phyloP scores from a whole-genome alignment of 2,113 vertebrate genomes.

The Galeopterus variegatus region DNA sequence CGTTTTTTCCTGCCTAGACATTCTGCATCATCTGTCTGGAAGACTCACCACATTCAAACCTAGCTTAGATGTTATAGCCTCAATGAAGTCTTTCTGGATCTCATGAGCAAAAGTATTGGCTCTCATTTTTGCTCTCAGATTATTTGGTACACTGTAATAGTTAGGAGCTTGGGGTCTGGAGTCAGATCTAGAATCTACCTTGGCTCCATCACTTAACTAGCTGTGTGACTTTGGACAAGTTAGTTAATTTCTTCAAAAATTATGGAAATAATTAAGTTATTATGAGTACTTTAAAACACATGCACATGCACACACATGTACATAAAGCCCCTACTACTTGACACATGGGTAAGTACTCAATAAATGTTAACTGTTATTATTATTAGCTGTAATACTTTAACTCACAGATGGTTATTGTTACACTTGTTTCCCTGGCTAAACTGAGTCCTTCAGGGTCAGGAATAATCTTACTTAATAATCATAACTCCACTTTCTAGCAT shows the following conservation, averaged over 20 bases:
- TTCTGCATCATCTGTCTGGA: background rate
- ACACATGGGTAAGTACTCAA: background rate
- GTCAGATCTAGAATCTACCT: background rate
- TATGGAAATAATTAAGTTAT: conserved; percentile 10
- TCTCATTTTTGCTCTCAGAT: background rate
- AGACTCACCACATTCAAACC: background rate
- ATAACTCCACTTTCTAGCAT: background rate
- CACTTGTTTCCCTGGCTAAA: background rate
- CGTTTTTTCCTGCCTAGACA: background rate
- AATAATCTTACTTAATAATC: background rate
- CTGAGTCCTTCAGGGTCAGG: background rate
- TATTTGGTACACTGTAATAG: background rate
- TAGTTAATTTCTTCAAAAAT: conserved; percentile 11
- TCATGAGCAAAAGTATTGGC: background rate
- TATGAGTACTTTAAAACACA: background rate
- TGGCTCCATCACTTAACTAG: background rate
- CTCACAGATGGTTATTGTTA: background rate
- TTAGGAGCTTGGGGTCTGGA: background rate
- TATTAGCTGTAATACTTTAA: background rate
- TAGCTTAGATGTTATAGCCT: background rate
- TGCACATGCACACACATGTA: background rate
- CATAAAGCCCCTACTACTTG: background rate
- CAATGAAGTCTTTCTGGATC: background rate
- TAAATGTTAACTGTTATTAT: background rate
- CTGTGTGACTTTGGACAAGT: background rate